Conservation (phyloP, 2,888 invertebrate species). For the Pollenia amentaria region DNA sequence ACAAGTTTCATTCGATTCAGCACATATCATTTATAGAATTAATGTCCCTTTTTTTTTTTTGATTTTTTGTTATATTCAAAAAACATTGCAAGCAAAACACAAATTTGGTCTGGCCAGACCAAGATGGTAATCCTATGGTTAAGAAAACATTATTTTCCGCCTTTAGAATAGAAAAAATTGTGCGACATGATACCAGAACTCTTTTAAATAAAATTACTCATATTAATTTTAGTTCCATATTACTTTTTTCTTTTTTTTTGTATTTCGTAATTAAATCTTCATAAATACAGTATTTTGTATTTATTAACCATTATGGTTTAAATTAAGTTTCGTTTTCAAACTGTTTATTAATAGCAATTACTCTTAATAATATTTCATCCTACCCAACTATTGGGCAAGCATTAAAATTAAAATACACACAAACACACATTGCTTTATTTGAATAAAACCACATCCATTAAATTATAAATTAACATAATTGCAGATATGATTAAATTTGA, state of each 20-base stretch:
- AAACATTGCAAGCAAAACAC: too few relatives aligned
- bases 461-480: slow-evolving; percentile 48
- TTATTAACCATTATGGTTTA: slow-evolving; percentile 29
- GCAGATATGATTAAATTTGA: slow-evolving; percentile 48
- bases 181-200: too few relatives aligned
- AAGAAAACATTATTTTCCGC: too few relatives aligned
- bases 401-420: not conserved
- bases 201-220: too few relatives aligned
- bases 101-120: too few relatives aligned
- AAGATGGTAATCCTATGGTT: too few relatives aligned
- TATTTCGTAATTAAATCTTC: not conserved
- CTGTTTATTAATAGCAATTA: slow-evolving; percentile 24
- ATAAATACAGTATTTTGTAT: not conserved
- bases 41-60: too few relatives aligned
- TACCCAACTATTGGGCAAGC: not conserved
- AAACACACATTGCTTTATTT: not conserved
- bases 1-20: too few relatives aligned
- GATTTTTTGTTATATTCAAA: too few relatives aligned
- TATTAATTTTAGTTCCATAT: too few relatives aligned
- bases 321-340: slow-evolving; percentile 10
- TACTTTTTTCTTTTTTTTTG: not conserved
- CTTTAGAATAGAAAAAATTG: too few relatives aligned
- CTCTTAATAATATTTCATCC: not conserved
- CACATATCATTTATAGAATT: too few relatives aligned
- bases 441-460: slow-evolving; percentile 19